Base-by-base conservation (phyloP, 2,797 vertebrate species). In the Gymnothorax reevesii region DNA sequence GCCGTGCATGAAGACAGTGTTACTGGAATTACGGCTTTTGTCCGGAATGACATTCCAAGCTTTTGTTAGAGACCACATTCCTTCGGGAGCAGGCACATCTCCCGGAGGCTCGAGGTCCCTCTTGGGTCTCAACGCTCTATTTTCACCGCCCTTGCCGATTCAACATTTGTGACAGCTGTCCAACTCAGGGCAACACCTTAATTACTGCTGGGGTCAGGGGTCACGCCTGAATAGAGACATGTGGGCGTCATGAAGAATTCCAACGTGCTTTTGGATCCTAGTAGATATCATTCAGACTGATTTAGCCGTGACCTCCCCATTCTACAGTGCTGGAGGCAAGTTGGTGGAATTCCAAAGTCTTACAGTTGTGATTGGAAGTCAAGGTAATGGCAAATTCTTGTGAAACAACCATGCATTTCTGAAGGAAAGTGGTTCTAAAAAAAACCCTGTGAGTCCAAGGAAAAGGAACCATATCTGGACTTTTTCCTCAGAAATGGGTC, bases 151-250 rank as follows among this genome's bases (percentile, higher is more conserved):
- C 15, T 22, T 52, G 20, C 25, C 55, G 17, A n/a, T 52, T 73
- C 71, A 60, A 22, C 49, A 15, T 7, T 60, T 20, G 85, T 71
- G 86, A 84, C 83, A 85, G 86, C 73, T 71, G 52, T 8, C 73
- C 0, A 80, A 73, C 42, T 17, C 9, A n/a, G 62, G 62, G 75
- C 84, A 75, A 82, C 87, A 8, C 7, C 80, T 85, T 54, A 75
- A 85, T 87, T 71, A 52, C 42, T 57, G 73, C 25, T 9, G 85
- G 73, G 82, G 54, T 42, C 17, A 5, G 22, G 55, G 62, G 83
- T 85, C 75, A 87, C 22, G 79, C 55, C 7, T 69, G 54, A 8
- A 49, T 13, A 33, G 79, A 27, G 79, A 10, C 52, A 6, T 59
- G 82, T 66, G 71, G 59, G 27, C 82, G 49, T 64, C 55, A 80